Conservation (phyloP, 35 echinoderm and acorn worm species). For the Ophioderma brevispina region DNA sequence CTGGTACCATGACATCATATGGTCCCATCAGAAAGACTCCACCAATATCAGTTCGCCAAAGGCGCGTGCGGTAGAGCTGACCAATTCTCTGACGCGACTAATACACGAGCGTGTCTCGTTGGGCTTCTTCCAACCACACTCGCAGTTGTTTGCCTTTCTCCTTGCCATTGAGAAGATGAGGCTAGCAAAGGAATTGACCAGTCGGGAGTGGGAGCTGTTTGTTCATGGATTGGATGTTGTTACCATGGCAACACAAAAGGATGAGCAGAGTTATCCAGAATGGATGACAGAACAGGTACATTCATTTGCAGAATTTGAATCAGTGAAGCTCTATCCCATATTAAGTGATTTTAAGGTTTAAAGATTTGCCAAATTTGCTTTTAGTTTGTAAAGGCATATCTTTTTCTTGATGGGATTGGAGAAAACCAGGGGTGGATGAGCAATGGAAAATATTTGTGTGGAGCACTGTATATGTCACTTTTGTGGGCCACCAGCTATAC, state of each 20-base stretch:
- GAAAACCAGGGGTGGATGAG: too few relatives aligned
- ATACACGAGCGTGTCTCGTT: slow-evolving; percentile 50
- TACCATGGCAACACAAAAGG: background rate
- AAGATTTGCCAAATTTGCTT: too few relatives aligned
- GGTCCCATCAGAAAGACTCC: slow-evolving; percentile 60
- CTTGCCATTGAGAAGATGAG: slow-evolving; percentile 85
- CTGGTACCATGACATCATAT: slow-evolving; percentile 55
- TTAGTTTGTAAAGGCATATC: too few relatives aligned
- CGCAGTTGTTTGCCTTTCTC: slow-evolving; percentile 79
- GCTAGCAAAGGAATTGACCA: slow-evolving; percentile 35
- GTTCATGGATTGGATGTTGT: slow-evolving; percentile 50
- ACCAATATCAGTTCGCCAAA: slow-evolving; percentile 65
- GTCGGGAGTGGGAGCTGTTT: slow-evolving; percentile 78
- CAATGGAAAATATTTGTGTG: too few relatives aligned
- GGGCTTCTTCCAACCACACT: slow-evolving; percentile 63
- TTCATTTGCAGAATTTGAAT: too few relatives aligned
- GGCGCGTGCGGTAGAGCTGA: slow-evolving; percentile 81
- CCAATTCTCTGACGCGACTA: slow-evolving; percentile 60
- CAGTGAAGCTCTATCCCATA: too few relatives aligned
- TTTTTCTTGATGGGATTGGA: too few relatives aligned
- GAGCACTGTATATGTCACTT: too few relatives aligned
- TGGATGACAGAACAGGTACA: slow-evolving; percentile 90
- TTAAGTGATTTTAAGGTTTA: too few relatives aligned
- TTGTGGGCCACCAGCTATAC: too few relatives aligned
- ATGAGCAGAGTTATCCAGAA: slow-evolving; percentile 17